Conservation (phyloP, 2,113 vertebrate species). For the Anguilla japonica region DNA sequence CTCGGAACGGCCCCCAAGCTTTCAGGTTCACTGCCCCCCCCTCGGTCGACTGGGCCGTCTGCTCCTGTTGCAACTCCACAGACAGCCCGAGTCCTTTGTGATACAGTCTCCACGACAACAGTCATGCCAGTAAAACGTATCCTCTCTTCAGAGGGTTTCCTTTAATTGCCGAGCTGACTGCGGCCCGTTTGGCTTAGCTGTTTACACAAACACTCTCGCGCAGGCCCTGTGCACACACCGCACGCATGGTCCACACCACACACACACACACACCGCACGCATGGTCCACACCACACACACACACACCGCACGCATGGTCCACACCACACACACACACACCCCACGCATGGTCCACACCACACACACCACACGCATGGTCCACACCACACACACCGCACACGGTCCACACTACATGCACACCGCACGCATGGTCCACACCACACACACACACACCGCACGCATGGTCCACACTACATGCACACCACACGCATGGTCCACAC, state of each 20-base stretch:
- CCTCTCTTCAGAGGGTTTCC: constrained; percentile 12
- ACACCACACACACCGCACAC: no score
- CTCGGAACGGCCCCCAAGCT: background rate
- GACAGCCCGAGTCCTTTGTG: constrained; percentile 12
- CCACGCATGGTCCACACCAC: no score
- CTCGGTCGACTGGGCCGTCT: background rate
- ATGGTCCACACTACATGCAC: no score
- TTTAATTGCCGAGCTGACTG: constrained; percentile 16
- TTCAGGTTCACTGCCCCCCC: constrained; percentile 9
- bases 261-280: constrained; percentile 2
- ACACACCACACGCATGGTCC: no score
- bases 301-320: no score
- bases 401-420: no score
- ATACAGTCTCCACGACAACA: constrained; percentile 24
- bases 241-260: background rate
- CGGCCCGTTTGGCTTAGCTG: constrained; percentile 1
- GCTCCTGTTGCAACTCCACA: constrained; percentile 16
- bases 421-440: no score
- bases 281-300: no score
- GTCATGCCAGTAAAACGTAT: constrained; percentile 2
- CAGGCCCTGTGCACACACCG: background rate
- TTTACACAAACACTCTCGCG: background rate
- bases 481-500: background rate
- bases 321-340: no score
- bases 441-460: no score